These are phyloP conservation scores for Nomada ruficornis DNA, from an alignment of 2,888 invertebrate genomes.

Conservation along the genomic window DNA sequence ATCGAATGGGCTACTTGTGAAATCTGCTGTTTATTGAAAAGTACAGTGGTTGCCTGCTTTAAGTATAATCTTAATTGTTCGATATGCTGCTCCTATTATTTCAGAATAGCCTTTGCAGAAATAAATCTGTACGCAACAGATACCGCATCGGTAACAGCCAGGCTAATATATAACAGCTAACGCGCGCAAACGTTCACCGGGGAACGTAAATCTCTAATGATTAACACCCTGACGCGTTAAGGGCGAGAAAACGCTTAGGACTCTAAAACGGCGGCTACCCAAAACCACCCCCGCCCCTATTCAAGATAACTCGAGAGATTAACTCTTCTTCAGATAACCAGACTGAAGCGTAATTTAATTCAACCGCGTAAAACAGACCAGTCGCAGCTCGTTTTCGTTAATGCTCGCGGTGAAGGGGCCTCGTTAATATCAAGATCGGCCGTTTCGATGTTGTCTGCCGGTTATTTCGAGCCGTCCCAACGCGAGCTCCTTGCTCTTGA, in stretches of 20 bases:
- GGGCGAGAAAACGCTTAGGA: slow-evolving; percentile 43
- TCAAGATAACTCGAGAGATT: slow-evolving; percentile 57
- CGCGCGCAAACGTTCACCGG: slow-evolving; percentile 32
- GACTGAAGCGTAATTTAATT: slow-evolving; percentile 59
- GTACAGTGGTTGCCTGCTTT: neutral
- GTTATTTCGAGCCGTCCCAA: slow-evolving; percentile 18
- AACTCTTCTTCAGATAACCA: slow-evolving; percentile 51
- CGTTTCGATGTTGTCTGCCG: slow-evolving; percentile 14
- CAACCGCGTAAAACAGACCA: slow-evolving; percentile 12
- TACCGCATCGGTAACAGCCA: too few relatives aligned
- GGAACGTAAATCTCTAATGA: slow-evolving; percentile 54
- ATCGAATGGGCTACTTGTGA: slow-evolving; percentile 3
- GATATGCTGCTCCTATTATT: too few relatives aligned
- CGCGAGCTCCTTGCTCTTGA: neutral
- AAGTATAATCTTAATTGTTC: neutral
- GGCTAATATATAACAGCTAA: slow-evolving; percentile 26
- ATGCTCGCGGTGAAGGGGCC: slow-evolving; percentile 9
- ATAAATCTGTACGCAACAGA: neutral
- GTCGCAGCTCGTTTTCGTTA: slow-evolving; percentile 32
- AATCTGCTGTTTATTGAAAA: neutral
- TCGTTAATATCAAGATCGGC: slow-evolving; percentile 43
- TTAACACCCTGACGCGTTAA: slow-evolving; percentile 45
- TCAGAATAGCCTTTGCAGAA: too few relatives aligned
- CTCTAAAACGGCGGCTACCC: slow-evolving; percentile 4
- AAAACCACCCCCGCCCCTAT: slow-evolving; percentile 18